Conservation (phyloP, 2,888 invertebrate species). For the Thalpophila matura region DNA sequence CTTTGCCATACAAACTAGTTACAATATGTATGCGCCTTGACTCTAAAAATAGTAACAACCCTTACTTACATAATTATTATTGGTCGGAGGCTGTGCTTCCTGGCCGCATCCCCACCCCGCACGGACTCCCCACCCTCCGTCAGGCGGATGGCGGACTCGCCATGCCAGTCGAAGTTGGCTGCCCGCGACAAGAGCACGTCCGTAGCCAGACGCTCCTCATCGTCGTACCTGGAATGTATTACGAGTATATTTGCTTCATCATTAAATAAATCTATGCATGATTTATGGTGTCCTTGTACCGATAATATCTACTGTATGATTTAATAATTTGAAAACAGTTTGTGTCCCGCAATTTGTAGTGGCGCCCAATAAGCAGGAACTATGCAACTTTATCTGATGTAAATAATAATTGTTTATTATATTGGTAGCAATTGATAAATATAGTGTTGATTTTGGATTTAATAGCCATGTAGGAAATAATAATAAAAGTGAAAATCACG, state of each 20-base stretch:
- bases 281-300: slow-evolving; percentile 22
- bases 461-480: slow-evolving; percentile 33
- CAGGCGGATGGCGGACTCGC: slow-evolving; percentile 42
- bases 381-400: slow-evolving; percentile 34
- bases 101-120: slow-evolving; percentile 65
- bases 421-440: slow-evolving; percentile 23
- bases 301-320: slow-evolving; percentile 22
- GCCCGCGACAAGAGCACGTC: slow-evolving; percentile 68
- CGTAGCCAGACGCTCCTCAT: slow-evolving; percentile 50
- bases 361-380: slow-evolving; percentile 23
- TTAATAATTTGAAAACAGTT: slow-evolving; percentile 18
- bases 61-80: slow-evolving; percentile 86
- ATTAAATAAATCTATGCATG: slow-evolving; percentile 37
- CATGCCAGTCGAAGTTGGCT: slow-evolving; percentile 77
- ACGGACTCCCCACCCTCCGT: slow-evolving; percentile 61
- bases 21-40: slow-evolving; percentile 73
- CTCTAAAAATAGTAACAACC: slow-evolving; percentile 87
- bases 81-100: slow-evolving; percentile 86
- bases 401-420: slow-evolving; percentile 36
- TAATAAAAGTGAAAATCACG: slow-evolving; percentile 54
- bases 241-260: slow-evolving; percentile 48
- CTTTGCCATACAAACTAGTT: slow-evolving; percentile 74
- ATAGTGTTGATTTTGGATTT: slow-evolving; percentile 37
- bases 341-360: slow-evolving; percentile 25
- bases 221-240: slow-evolving; percentile 61